These are phyloP conservation scores for Falcunculus frontatus DNA, from an alignment of 2,113 vertebrate species.

Conservation along the genomic window DNA sequence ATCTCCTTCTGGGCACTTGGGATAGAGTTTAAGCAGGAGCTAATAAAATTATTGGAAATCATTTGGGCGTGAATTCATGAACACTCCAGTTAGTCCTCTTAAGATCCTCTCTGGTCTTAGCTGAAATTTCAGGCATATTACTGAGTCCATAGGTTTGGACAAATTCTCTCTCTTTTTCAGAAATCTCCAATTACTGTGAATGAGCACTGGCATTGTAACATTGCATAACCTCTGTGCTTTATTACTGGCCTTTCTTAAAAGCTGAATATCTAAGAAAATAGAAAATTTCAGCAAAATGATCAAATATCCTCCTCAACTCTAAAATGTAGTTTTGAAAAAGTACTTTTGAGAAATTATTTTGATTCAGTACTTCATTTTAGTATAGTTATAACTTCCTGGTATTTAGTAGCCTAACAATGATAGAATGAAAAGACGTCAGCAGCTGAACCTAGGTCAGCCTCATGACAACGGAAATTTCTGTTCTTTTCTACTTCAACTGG, in stretches of 20 bases:
- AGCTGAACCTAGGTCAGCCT: conserved; percentile 40
- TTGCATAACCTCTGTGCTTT: background rate
- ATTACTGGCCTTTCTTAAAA: conserved; percentile 15
- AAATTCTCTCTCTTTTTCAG: conserved; percentile 22
- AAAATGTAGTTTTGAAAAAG: background rate
- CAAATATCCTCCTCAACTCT: conserved; percentile 21
- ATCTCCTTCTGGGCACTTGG: background rate
- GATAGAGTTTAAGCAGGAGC: background rate
- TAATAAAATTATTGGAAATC: background rate
- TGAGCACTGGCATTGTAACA: background rate
- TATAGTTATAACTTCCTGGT: conserved; percentile 22
- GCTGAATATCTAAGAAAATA: conserved; percentile 36
- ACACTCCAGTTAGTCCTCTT: background rate
- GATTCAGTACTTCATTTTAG: conserved; percentile 22
- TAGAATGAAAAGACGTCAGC: conserved; percentile 32
- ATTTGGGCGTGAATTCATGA: background rate
- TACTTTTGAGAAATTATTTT: conserved; percentile 9
- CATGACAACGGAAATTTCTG: conserved; percentile 15
- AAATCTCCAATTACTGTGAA: conserved; percentile 32
- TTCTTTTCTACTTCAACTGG: conserved; percentile 18
- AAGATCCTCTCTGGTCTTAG: background rate
- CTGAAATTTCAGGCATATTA: conserved; percentile 1
- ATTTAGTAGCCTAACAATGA: conserved; percentile 47
- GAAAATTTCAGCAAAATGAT: background rate
- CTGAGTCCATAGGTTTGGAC: background rate